These are phyloP conservation scores for Heliconius sara DNA, from an alignment of 2,888 invertebrate genomes.

Conservation along the genomic window DNA sequence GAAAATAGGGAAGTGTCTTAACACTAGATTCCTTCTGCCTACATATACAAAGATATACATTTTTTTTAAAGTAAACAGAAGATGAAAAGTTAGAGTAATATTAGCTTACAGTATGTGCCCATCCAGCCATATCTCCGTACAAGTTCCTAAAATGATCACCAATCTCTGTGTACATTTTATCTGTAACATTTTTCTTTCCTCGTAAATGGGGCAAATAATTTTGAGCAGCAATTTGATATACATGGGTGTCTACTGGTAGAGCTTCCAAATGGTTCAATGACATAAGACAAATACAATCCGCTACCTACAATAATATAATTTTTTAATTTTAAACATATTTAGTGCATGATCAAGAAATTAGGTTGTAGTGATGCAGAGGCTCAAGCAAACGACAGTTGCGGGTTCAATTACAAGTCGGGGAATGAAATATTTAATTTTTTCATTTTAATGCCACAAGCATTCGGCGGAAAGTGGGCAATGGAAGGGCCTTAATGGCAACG, in stretches of 20 bases:
- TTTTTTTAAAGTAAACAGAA: no score
- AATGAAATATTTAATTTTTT: no score
- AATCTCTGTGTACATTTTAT: constrained; percentile 93
- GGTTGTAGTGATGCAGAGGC: no score
- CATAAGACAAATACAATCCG: constrained; percentile 99
- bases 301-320: constrained; percentile 86
- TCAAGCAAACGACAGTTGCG: no score
- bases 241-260: constrained; percentile 98
- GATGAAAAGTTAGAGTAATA: neutral
- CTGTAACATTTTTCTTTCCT: constrained; percentile 90
- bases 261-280: constrained; percentile 94
- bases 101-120: constrained; percentile 95
- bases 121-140: constrained; percentile 95
- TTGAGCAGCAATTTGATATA: constrained; percentile 93
- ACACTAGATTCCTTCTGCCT: no score
- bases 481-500: no score
- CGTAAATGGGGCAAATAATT: constrained; percentile 91
- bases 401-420: no score
- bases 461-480: no score
- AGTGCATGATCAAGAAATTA: no score
- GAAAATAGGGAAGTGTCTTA: no score
- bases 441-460: no score
- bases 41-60: no score
- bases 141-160: constrained; percentile 90
- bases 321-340: neutral